Percentiles rank a stretch among this genome's conserved stretches.
phyloP scores from a whole-genome alignment of 1,140 invertebrate species.

The Frieseomelitta varia region DNA sequence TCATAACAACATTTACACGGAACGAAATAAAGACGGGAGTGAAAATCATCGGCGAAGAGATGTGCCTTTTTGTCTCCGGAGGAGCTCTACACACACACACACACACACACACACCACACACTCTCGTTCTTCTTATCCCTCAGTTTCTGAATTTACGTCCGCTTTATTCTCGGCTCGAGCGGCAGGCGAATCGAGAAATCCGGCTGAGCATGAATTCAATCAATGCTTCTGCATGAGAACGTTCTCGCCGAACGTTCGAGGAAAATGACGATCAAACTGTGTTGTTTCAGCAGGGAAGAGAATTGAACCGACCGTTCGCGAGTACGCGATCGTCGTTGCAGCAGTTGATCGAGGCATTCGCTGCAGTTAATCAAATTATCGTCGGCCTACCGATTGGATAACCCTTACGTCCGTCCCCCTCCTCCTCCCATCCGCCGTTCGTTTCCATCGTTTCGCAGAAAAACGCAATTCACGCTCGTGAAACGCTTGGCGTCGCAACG shows the following conservation, averaged over 20 bases:
- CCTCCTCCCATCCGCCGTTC: neutral
- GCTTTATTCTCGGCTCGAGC: neutral
- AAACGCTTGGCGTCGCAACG: neutral
- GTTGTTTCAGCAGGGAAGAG: neutral
- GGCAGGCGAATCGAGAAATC: neutral
- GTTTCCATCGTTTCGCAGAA: slow-evolving; percentile 1
- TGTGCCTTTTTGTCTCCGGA: neutral
- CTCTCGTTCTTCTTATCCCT: neutral
- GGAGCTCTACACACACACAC: too few species aligned
- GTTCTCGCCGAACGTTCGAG: neutral
- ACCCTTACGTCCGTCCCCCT: neutral
- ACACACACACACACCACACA: too few species aligned
- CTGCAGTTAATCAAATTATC: neutral
- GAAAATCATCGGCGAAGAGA: neutral
- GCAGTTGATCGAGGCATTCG: neutral
- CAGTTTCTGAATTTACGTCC: neutral
- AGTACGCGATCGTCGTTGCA: neutral
- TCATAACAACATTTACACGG: neutral
- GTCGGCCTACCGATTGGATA: neutral
- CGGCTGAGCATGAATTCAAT: neutral
- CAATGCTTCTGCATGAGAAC: neutral
- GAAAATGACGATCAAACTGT: neutral
- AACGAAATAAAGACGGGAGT: neutral
- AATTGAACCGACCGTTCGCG: neutral
- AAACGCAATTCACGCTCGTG: slow-evolving; percentile 5